Evolutionary conservation across 2,797 vertebrate species (phyloP), one percentile per base, ranked within the genome.

Genomic region (Pantherophis vulpinus): DNA sequence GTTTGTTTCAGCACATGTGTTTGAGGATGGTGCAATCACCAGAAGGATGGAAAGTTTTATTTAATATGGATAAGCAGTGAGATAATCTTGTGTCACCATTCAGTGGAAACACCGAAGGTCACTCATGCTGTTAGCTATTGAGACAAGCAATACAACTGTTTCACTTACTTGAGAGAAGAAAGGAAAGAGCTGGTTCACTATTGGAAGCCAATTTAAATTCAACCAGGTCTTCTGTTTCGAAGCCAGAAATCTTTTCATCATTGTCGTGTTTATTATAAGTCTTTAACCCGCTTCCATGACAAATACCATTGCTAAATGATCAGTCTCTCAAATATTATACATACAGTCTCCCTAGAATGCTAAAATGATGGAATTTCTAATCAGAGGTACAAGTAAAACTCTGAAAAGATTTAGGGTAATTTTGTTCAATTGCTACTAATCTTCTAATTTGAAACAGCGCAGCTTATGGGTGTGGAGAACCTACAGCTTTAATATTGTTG

Each of bases 41-140:
- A 0, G 0, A 14, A 61, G 83, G 6, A 3, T 16, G 66, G 55
- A 0, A 11, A 42, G 88, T 87, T 93, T 95, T 95, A 95, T 94
- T 94, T 93, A 60, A 90, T 94, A 93, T 93, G 92, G 63, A 55
- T 86, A 96, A 74, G 60, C 94, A 9, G 55, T 63, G 91, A 87
- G 91, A 95, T 96, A 96, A 96, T 97, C 96, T 96, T 94, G 95
- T 94, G 94, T 92, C 27, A 56, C 93, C 94, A 97, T 96, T 92
- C 97, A 96, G 96, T 90, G 93, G 94, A 14, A 93, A 97, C 94
- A 94, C 95, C 96, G 97, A 98, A 98, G 97, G 97, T 98, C 97
- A 96, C 94, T 95, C 96, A 92, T 79, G 95, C 97, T 96, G 96
- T 92, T 97, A 94, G 92, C 95, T 93, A 91, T 83, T 92, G 93